phyloP scores from a whole-genome alignment of 1,140 invertebrate genomes.

The Nephila pilipes region DNA sequence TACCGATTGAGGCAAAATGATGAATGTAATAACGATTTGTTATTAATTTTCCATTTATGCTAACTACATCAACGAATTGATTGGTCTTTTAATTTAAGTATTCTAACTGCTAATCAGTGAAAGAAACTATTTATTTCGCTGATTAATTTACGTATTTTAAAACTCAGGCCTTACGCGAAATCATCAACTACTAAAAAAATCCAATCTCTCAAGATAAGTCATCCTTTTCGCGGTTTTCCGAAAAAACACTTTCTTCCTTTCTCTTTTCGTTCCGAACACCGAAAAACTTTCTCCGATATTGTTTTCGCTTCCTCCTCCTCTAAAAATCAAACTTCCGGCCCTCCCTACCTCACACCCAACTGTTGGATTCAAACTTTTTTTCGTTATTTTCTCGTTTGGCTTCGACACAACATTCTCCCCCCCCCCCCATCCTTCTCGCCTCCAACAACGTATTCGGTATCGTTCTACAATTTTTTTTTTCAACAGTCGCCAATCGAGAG shows the following conservation, averaged over 20 bases:
- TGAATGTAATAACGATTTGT: not conserved
- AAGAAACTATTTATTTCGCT: not conserved
- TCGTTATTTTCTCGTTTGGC: constrained; percentile 41
- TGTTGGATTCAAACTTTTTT: constrained; percentile 54
- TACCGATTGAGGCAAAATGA: not conserved
- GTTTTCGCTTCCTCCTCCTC: constrained; percentile 37
- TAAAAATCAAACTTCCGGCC: constrained; percentile 60
- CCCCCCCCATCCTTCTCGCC: not conserved
- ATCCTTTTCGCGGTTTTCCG: not conserved
- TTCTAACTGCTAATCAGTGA: not conserved
- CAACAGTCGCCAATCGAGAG: constrained; percentile 36
- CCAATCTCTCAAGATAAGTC: not conserved
- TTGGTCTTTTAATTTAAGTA: not conserved
- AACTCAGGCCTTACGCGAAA: not conserved
- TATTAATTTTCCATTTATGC: not conserved
- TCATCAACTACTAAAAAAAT: no score
- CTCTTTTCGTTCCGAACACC: constrained; percentile 41
- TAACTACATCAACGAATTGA: not conserved
- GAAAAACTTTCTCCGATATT: constrained; percentile 48
- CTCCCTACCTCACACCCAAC: constrained; percentile 66
- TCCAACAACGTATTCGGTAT: constrained; percentile 14
- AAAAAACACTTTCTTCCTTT: constrained; percentile 58
- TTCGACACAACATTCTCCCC: not conserved
- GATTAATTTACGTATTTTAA: not conserved
- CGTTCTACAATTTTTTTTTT: constrained; percentile 9